A percentile compares a stretch with the other conserved stretches of the same genome.
Conservation (phyloP, 2,113 vertebrate genomes). For the Trematocara nigrifrons region DNA sequence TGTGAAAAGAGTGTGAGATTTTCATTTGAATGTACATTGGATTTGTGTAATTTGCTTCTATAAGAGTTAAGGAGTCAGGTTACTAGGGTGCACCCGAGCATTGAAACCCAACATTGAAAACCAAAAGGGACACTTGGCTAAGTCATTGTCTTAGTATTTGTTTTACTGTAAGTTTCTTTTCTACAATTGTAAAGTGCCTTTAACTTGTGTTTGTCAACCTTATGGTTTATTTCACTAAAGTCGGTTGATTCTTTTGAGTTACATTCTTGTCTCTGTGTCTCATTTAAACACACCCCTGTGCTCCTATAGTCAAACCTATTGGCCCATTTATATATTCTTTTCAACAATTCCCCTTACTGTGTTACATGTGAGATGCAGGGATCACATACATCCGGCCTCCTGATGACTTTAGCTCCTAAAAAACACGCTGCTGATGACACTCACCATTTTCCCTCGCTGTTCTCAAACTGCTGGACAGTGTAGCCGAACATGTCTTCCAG, state of each 20-base stretch:
- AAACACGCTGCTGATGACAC: background rate
- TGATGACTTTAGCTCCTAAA: background rate
- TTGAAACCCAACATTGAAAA: accelerated
- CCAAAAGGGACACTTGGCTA: background rate
- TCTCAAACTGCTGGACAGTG: conserved; percentile 95
- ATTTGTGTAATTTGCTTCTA: background rate
- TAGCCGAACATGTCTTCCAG: conserved; percentile 96
- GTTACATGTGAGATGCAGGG: background rate
- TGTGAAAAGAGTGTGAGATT: background rate
- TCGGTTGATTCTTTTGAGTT: background rate
- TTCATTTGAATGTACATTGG: accelerated
- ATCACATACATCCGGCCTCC: background rate
- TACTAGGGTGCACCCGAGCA: background rate
- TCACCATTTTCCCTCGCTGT: conserved; percentile 96
- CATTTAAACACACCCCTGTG: background rate
- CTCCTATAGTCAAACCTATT: background rate
- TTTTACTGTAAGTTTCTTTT: background rate
- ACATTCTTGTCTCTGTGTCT: background rate
- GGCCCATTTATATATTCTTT: background rate
- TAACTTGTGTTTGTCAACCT: background rate
- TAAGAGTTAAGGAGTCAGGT: background rate
- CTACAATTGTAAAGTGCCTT: background rate
- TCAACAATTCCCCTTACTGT: background rate
- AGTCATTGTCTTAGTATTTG: background rate
- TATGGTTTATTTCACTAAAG: background rate